Base-by-base conservation (phyloP, 2,797 vertebrate species). In the Hippocampus kuda region DNA sequence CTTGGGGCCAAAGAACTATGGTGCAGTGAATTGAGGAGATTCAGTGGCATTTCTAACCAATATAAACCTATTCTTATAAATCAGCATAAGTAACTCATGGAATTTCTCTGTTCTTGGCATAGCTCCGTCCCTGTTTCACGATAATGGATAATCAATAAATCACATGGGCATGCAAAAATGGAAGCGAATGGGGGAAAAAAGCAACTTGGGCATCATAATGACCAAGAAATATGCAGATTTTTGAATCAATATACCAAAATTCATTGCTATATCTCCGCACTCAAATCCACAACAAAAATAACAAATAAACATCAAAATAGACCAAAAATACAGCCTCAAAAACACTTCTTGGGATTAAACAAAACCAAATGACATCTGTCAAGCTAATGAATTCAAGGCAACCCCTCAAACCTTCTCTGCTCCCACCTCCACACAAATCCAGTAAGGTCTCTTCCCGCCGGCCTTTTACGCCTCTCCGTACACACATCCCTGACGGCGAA, bases 341-440 rank as follows among this genome's bases (percentile, higher is more conserved):
- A 60, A 1, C 30, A 85, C 57, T 53, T 68, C 70, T 76, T 78
- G 72, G 81, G 85, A 83, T 82, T 79, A 82, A 70, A 73, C 75
- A 74, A 79, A 84, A 84, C 76, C 79, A 75, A 67, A 79, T 61
- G 67, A 77, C 77, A 82, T 85, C 82, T 84, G 59, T 80, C 78
- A 81, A 81, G 76, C 65, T 83, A 81, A 80, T 82, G 66, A 78
- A 81, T 81, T 74, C 83, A 80, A 82, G 76, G 73, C 72, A 80
- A 82, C 70, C 74, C 78, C 66, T 73, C 20, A 4, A 79, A 72
- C 54, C 67, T 54, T 63, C 68, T 72, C 69, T 72, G 70, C 75
- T 69, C 72, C 84, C 84, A 84, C 85, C 86, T 86, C 84, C 85
- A 85, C 81, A 82, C 74, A 68, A 68, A 77, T 74, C 83, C 77